Evolutionary conservation across 2,797 vertebrate species (phyloP).

Genomic region (Tachyglossus aculeatus): DNA sequence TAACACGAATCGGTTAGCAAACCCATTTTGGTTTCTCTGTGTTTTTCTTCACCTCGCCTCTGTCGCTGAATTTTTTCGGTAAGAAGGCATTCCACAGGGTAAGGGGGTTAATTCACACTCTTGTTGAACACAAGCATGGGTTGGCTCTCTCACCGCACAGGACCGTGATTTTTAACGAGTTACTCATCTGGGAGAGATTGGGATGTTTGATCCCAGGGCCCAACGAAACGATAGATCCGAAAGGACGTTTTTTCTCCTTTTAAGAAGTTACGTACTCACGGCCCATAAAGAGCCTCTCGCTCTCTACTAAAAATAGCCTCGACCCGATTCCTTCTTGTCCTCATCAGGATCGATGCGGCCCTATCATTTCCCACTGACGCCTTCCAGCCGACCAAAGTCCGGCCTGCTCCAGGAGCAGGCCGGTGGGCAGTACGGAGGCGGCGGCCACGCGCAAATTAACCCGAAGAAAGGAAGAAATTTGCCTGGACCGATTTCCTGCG

Average conservation of each 20-base stretch:
- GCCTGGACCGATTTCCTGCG: slow-evolving; percentile 89
- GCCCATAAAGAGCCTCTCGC: not conserved
- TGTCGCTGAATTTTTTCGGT: too few species aligned
- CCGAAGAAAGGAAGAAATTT: slow-evolving; percentile 41
- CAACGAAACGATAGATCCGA: not conserved
- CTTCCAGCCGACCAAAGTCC: not conserved
- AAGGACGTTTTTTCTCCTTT: not conserved
- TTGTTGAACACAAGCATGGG: not conserved
- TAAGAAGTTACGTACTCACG: not conserved
- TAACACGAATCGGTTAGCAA: too few species aligned
- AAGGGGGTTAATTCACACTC: not conserved
- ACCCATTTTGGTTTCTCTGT: too few species aligned
- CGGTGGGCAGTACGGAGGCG: too few species aligned
- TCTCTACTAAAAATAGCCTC: not conserved
- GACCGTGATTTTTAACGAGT: not conserved
- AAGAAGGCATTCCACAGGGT: too few species aligned
- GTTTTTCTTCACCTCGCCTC: too few species aligned
- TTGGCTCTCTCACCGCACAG: not conserved
- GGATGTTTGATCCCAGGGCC: too few species aligned
- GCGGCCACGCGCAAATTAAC: too few species aligned
- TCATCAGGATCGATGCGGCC: too few species aligned
- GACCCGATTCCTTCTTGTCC: not conserved
- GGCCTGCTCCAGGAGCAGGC: not conserved
- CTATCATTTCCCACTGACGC: not conserved
- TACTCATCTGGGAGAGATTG: not conserved